Evolutionary conservation across 2,113 vertebrate species (phyloP).

Genomic region (Campylorhamphus procurvoides): DNA sequence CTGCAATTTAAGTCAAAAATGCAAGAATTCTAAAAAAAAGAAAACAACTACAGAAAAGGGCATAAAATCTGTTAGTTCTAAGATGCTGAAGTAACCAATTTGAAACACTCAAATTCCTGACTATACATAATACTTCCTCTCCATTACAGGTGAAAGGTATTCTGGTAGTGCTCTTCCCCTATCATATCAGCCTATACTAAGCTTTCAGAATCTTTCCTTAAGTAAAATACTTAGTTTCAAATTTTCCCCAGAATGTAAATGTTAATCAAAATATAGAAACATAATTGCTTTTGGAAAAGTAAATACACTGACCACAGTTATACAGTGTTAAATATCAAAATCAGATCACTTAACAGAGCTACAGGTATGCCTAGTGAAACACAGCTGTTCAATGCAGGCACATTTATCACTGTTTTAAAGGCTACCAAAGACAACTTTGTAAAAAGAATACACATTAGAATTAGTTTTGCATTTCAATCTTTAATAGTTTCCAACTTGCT

Average conservation of each 20-base stretch:
- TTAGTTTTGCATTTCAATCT: background rate
- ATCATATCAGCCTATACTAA: fast-evolving
- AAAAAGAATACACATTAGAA: background rate
- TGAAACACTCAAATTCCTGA: background rate
- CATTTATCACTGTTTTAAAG: background rate
- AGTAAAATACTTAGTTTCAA: background rate
- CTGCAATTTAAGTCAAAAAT: background rate
- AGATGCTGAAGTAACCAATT: background rate
- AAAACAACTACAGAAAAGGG: background rate
- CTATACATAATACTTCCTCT: background rate
- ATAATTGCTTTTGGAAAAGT: background rate
- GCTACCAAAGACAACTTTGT: background rate
- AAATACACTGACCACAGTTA: background rate
- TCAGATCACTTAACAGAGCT: background rate
- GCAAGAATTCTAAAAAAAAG: background rate
- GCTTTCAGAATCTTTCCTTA: background rate
- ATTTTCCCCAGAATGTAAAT: background rate
- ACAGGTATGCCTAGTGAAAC: background rate
- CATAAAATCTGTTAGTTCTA: background rate
- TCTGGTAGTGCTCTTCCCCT: background rate
- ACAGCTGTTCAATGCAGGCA: background rate
- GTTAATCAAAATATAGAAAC: background rate
- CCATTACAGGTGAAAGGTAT: background rate
- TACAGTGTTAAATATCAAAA: background rate
- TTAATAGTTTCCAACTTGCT: background rate